These are phyloP conservation scores for Gerosis bhagava DNA, from an alignment of 2,888 invertebrate species.

Conservation along the genomic window DNA sequence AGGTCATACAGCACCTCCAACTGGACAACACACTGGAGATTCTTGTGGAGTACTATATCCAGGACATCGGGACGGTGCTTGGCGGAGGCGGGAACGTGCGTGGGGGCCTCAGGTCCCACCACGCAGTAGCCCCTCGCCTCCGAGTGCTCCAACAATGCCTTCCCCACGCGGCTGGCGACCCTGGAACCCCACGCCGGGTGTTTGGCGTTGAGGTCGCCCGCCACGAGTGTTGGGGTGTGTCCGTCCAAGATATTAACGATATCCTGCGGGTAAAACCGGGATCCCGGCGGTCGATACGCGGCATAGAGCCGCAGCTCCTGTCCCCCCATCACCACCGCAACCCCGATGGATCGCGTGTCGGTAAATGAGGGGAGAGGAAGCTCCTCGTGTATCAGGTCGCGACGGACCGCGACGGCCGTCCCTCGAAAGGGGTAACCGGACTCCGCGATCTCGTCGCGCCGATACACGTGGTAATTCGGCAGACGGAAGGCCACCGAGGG, in stretches of 20 bases:
- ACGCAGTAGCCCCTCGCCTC: neutral
- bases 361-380: neutral
- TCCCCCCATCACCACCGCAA: neutral
- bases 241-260: neutral
- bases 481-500: neutral
- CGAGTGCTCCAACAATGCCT: neutral
- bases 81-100: neutral
- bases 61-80: neutral
- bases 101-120: neutral
- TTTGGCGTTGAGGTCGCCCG: neutral
- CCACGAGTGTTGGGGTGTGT: neutral
- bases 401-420: neutral
- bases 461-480: neutral
- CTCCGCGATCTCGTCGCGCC: neutral
- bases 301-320: neutral
- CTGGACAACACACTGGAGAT: neutral
- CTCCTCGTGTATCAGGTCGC: neutral
- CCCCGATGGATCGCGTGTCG: neutral
- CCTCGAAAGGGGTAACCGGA: neutral
- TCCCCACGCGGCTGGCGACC: neutral
- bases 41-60: neutral
- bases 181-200: slow-evolving; percentile 3
- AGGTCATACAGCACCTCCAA: slow-evolving; percentile 7
- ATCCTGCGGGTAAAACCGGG: neutral
- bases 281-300: neutral